Conservation (phyloP, 1,140 invertebrate species). For the Aradophagus sp. region DNA sequence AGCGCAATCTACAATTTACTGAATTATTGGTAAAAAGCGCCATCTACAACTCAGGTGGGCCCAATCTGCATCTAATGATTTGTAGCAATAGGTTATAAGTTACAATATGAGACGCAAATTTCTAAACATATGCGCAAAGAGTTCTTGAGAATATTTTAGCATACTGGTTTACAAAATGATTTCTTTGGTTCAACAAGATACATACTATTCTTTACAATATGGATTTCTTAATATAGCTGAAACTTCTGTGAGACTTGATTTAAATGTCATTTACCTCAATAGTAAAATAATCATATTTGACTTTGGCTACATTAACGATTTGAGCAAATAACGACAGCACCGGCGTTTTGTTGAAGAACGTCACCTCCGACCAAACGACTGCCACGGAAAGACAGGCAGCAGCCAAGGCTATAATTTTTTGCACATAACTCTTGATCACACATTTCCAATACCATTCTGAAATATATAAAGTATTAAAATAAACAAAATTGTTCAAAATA, state of each 20-base stretch:
- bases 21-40: no score
- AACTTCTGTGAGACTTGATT: neutral
- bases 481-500: constrained; percentile 25
- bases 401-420: constrained; percentile 83
- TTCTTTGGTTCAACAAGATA: no score
- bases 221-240: no score
- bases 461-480: constrained; percentile 49
- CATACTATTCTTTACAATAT: no score
- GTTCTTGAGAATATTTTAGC: no score
- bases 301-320: constrained; percentile 87
- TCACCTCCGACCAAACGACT: constrained; percentile 99
- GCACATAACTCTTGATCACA: constrained; percentile 82
- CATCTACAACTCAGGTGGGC: no score
- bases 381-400: constrained; percentile 88
- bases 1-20: no score
- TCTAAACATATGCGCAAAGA: no score
- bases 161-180: constrained; percentile 1
- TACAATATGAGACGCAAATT: no score
- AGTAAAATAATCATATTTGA: constrained; percentile 92
- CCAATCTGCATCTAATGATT: no score
- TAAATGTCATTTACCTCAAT: constrained; percentile 86
- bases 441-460: constrained; percentile 98
- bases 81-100: no score
- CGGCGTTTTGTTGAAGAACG: constrained; percentile 94
- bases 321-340: constrained; percentile 96